Conservation (phyloP, 2,888 invertebrate genomes). For the Tetranychus piercei region DNA sequence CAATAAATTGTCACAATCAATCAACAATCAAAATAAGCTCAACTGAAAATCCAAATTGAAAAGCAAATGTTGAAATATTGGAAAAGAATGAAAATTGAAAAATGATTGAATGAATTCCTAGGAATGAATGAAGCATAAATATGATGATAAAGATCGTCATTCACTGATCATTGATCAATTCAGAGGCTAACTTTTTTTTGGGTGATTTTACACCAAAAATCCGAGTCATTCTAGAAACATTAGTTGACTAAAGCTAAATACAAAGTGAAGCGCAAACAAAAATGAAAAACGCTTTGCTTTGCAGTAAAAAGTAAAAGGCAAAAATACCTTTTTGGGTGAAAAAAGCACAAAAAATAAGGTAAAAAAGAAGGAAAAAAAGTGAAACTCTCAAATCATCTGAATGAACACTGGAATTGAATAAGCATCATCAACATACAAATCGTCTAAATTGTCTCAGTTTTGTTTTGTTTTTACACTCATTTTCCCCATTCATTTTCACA, state of each 20-base stretch:
- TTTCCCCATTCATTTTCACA: too few species aligned
- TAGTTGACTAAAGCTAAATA: too few species aligned
- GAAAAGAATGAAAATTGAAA: background rate
- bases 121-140: background rate
- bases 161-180: background rate
- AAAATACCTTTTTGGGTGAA: background rate
- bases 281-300: too few species aligned
- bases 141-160: background rate
- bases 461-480: too few species aligned
- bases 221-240: background rate
- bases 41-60: background rate
- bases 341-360: background rate
- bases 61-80: background rate
- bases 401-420: too few species aligned
- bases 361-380: background rate
- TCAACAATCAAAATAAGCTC: background rate
- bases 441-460: background rate
- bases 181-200: background rate
- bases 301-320: too few species aligned
- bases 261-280: too few species aligned
- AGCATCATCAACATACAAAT: background rate
- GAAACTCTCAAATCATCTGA: too few species aligned
- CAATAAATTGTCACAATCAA: background rate
- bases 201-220: background rate
- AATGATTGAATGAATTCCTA: background rate